A percentile compares a stretch with the other conserved stretches of the same genome.
Evolutionary conservation across 2,113 vertebrate species (phyloP).

Genomic region (Grus americana): DNA sequence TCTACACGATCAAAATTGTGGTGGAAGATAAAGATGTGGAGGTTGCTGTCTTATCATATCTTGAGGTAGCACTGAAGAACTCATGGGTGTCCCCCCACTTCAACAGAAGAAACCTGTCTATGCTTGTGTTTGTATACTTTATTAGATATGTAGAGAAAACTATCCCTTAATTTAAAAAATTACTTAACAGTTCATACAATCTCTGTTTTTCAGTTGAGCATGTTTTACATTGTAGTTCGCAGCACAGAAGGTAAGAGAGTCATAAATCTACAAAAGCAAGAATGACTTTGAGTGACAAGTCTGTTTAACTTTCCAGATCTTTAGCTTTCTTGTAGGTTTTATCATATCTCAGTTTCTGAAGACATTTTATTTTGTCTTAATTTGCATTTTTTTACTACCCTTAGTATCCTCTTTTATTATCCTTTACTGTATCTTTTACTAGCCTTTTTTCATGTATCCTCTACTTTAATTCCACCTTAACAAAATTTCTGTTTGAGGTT

Average conservation of each 20-base stretch:
- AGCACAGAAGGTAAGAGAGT: background rate
- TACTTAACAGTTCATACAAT: background rate
- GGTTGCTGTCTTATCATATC: background rate
- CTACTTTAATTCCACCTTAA: background rate
- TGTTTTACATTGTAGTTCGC: background rate
- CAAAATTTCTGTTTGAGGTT: background rate
- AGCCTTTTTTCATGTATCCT: background rate
- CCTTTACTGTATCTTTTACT: background rate
- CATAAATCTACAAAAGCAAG: background rate
- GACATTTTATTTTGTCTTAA: background rate
- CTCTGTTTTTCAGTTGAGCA: background rate
- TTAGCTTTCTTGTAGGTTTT: background rate
- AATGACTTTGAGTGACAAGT: background rate
- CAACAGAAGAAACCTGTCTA: background rate
- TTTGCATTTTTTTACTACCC: background rate
- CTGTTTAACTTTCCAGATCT: background rate
- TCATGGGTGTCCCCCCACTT: background rate
- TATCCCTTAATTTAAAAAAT: background rate
- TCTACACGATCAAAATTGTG: background rate
- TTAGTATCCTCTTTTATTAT: background rate
- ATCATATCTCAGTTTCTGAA: background rate
- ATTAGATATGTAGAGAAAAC: background rate
- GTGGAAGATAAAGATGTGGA: background rate
- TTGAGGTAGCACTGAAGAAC: background rate
- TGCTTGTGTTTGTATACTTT: background rate